Percentiles rank a stretch among this genome's conserved stretches.
Evolutionary conservation across 1,140 invertebrate species (phyloP).

Genomic region (Sarcophaga bullata): DNA sequence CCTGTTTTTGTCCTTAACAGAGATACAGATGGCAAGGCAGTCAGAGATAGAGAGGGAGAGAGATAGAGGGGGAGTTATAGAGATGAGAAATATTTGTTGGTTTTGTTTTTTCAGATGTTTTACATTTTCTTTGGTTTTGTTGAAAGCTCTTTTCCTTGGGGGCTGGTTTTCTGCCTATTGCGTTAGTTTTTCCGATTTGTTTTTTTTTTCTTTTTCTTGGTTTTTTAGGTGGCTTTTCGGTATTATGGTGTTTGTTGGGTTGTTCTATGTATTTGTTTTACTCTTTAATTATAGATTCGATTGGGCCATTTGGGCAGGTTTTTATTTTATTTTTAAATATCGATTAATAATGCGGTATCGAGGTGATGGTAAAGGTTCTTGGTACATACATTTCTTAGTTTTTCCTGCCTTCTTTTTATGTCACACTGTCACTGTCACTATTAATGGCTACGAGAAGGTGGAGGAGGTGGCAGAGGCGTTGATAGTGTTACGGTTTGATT

Average conservation of each 20-base stretch:
- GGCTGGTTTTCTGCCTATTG: not conserved
- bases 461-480: not conserved
- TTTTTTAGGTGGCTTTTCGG: not conserved
- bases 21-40: not conserved
- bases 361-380: not conserved
- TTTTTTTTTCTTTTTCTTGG: not conserved
- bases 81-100: too few relatives aligned
- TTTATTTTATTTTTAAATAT: constrained; percentile 16
- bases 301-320: not conserved
- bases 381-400: not conserved
- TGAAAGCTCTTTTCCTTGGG: not conserved
- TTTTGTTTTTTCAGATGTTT: not conserved
- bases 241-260: not conserved
- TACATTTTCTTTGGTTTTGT: not conserved
- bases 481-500: not conserved
- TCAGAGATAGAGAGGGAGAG: not conserved
- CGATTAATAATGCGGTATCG: not conserved
- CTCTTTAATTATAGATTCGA: too few relatives aligned
- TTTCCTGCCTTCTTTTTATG: not conserved
- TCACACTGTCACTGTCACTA: too few relatives aligned
- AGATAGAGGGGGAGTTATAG: not conserved
- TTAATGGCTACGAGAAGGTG: not conserved
- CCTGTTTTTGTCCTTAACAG: constrained; percentile 9
- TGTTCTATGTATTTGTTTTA: too few relatives aligned
- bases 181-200: not conserved